A percentile compares a stretch with the other conserved stretches of the same genome.
Conservation (phyloP, 1,140 invertebrate genomes). For the Solenopsis fugax region DNA sequence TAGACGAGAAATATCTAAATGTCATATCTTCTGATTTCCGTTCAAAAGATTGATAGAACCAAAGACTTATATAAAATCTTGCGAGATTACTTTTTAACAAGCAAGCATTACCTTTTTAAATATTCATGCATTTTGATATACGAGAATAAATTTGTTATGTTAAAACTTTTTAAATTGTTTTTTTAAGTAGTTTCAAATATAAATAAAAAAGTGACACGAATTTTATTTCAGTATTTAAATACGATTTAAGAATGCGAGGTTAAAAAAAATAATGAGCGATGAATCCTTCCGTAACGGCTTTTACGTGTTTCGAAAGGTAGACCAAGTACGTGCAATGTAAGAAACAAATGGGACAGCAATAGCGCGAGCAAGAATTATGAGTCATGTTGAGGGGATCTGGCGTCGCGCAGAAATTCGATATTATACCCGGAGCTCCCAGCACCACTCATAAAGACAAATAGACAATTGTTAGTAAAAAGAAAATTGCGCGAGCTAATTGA, state of each 20-base stretch:
- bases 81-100: neutral
- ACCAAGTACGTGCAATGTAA: constrained; percentile 14
- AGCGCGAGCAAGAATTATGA: constrained; percentile 37
- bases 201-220: constrained; percentile 11
- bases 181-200: neutral
- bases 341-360: constrained; percentile 47
- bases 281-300: neutral
- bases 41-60: constrained; percentile 7
- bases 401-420: constrained; percentile 45
- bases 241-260: neutral
- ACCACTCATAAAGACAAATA: constrained; percentile 52
- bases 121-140: neutral
- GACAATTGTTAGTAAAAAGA: constrained; percentile 53
- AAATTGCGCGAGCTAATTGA: constrained; percentile 62
- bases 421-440: constrained; percentile 34
- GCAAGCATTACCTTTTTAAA: neutral
- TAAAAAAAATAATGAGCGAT: constrained; percentile 3
- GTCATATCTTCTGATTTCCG: neutral
- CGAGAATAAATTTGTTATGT: neutral
- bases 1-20: constrained; percentile 25
- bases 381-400: constrained; percentile 12
- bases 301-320: constrained; percentile 12
- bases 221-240: neutral
- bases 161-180: neutral
- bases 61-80: neutral